Evolutionary conservation across 2,113 vertebrate genomes (phyloP).

Genomic region (Actenoides lindsayi): DNA sequence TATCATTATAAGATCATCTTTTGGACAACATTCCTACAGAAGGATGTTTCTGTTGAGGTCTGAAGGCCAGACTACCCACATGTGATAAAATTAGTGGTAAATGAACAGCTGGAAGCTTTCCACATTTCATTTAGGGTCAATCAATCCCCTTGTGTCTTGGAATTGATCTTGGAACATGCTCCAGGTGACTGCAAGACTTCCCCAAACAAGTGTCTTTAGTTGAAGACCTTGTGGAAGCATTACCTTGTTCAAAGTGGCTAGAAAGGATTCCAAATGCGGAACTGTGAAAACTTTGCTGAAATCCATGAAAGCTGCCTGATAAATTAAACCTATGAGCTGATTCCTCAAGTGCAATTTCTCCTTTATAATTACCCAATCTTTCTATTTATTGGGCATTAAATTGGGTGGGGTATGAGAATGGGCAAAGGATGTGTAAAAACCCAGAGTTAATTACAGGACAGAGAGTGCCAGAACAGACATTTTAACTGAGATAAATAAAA

Average conservation of each 20-base stretch:
- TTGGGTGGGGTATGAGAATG: not conserved
- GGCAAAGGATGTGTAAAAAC: not conserved
- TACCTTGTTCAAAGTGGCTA: not conserved
- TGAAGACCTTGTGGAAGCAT: not conserved
- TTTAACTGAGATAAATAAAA: not conserved
- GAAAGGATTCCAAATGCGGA: not conserved
- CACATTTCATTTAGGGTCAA: not conserved
- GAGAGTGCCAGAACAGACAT: not conserved
- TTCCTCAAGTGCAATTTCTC: not conserved
- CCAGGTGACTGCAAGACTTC: not conserved
- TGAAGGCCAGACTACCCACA: not conserved
- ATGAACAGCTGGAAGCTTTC: not conserved
- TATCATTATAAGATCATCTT: not conserved
- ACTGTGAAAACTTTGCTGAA: not conserved
- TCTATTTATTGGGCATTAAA: not conserved
- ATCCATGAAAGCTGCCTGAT: not conserved
- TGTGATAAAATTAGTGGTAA: not conserved
- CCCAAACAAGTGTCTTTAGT: not conserved
- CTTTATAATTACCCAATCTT: not conserved
- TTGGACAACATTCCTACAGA: not conserved
- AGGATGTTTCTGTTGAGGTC: not conserved
- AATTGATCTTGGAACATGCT: not conserved
- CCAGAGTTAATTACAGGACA: not conserved
- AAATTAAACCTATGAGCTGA: not conserved
- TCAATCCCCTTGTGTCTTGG: not conserved